Conservation (phyloP, 2,113 vertebrate genomes). For the Gymnarchus niloticus region DNA sequence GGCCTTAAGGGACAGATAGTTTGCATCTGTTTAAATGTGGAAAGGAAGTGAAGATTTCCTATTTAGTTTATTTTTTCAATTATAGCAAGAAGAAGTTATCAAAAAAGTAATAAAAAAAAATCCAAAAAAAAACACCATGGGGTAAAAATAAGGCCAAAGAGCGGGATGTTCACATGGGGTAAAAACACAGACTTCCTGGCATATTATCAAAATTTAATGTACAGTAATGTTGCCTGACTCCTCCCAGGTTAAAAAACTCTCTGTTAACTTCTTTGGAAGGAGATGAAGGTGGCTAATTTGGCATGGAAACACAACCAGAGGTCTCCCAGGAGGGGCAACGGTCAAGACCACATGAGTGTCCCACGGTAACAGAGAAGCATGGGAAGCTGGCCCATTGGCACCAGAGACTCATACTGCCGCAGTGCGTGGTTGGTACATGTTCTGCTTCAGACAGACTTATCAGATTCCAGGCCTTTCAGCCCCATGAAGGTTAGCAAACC, state of each 20-base stretch:
- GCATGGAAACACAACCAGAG: neutral
- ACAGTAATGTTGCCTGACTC: neutral
- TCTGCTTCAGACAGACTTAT: neutral
- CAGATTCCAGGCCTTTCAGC: neutral
- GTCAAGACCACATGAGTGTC: neutral
- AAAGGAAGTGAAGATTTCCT: neutral
- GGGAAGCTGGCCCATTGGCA: neutral
- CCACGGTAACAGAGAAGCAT: neutral
- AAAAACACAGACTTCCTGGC: neutral
- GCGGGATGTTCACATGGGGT: neutral
- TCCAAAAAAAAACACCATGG: too few relatives aligned
- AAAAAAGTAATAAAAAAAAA: neutral
- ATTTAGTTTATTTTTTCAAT: neutral
- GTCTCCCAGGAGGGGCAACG: neutral
- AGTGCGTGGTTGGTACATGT: neutral
- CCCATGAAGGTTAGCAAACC: neutral
- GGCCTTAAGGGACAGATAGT: neutral
- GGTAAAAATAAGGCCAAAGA: too few relatives aligned
- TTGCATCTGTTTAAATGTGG: neutral
- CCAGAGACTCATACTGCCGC: neutral
- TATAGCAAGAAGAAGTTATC: neutral
- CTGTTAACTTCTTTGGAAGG: neutral
- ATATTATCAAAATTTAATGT: neutral
- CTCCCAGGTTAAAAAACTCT: neutral
- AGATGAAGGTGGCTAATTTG: constrained; percentile 17